Conservation (phyloP, 2,888 invertebrate genomes). For the Cacoxenus indagator region DNA sequence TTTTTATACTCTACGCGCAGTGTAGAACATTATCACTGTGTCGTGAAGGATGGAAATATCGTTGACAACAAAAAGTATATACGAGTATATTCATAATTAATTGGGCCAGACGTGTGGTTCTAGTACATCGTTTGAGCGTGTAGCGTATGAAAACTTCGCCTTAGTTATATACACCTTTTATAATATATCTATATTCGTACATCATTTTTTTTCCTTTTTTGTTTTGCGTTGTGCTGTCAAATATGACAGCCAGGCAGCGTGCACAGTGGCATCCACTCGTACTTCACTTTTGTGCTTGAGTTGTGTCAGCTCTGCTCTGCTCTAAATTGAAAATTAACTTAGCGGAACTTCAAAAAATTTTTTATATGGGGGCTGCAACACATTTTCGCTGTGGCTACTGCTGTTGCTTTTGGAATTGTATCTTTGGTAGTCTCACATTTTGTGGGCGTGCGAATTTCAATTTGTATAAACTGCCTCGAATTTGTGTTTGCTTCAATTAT, state of each 20-base stretch:
- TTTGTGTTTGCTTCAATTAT: background rate
- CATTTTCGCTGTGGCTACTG: slow-evolving; percentile 3
- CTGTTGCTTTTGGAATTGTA: slow-evolving; percentile 16
- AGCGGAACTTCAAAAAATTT: slow-evolving; percentile 56
- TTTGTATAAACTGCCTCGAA: slow-evolving; percentile 19
- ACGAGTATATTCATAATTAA: too few species aligned
- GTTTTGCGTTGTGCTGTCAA: slow-evolving; percentile 56
- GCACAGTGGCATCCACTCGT: slow-evolving; percentile 48
- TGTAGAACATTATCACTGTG: too few species aligned
- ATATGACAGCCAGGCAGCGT: slow-evolving; percentile 53
- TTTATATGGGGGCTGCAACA: slow-evolving; percentile 16
- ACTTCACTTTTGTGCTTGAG: background rate
- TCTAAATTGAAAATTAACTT: slow-evolving; percentile 63
- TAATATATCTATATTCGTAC: too few species aligned
- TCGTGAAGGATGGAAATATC: too few species aligned
- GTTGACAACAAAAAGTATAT: too few species aligned
- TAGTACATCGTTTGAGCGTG: too few species aligned
- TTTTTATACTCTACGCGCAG: background rate
- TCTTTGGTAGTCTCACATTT: slow-evolving; percentile 10
- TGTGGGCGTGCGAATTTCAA: slow-evolving; percentile 44
- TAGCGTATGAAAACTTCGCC: too few species aligned
- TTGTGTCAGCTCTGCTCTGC: slow-evolving; percentile 33
- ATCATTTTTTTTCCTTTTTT: slow-evolving; percentile 4
- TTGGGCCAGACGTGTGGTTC: too few species aligned
- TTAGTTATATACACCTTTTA: too few species aligned